Evolutionary conservation across 37 sponge, comb jelly and placozoan species (phyloP), one percentile per base, ranked within the genome.

Genomic region (Petrosia ficiformis): DNA sequence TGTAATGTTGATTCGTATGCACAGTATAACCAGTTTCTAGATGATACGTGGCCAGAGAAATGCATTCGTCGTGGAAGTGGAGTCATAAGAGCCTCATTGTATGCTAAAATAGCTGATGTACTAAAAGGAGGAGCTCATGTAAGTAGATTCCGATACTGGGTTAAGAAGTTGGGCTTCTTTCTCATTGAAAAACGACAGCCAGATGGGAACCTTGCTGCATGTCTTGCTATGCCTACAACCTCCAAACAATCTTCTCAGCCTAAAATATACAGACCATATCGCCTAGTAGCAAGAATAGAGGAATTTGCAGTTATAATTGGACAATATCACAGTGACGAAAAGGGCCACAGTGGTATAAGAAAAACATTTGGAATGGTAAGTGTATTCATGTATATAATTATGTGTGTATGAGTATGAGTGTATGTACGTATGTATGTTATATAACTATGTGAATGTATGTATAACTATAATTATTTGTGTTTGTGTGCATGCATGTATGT

Each of bases 261-360:
- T 14, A 6, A 42, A 1, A 37, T 24, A 3, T 25, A 35, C 48
- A 26, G 42, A 21, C 6, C 70, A 4, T 77, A 84, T 77, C 76
- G 60, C 59, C 77, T 84, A 29, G 84, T 84, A 5, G 84, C 84
- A 3, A 59, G 65, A 59, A 39, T 84, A 40, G 84, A 84, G 39
- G 84, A 84, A 38, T 84, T 84, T 57, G 44, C 39, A 0, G 25
- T 57, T 2, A 76, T 84, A 41, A 84, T 84, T 48, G 65, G 69
- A 1, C 39, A 24, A 11, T 84, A 84, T 44, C 84, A 84, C 72
- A 84, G 77, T 36, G 71, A 70, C 48, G 38, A 56, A 25, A 71
- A 24, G 26, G 84, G 84, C 4, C 84, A 84, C 29, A 54, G 31
- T 25, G 84, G 84, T 0, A 77, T 84, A 25, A 32, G 84, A 34